Evolutionary conservation across 1,140 invertebrate species (phyloP).

Genomic region (Scaptomyza montana): DNA sequence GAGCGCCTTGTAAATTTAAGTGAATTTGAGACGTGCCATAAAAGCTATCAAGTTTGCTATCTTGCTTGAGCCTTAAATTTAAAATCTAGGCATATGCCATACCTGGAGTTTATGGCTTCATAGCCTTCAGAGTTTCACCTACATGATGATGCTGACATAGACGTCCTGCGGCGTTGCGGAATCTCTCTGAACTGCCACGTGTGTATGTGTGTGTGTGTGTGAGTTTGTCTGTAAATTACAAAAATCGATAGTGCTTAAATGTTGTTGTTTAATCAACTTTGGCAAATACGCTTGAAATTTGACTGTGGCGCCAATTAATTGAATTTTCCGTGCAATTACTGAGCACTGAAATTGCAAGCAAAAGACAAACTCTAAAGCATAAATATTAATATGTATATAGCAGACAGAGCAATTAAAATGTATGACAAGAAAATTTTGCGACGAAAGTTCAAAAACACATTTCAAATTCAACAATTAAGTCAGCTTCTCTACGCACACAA

Average conservation of each 20-base stretch:
- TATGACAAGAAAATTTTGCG: conserved; percentile 77
- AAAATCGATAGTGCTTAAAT: conserved; percentile 66
- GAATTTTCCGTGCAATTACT: conserved; percentile 47
- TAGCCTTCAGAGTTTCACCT: conserved; percentile 19
- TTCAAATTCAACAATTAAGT: conserved; percentile 60
- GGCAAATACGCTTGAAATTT: conserved; percentile 38
- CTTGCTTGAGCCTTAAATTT: conserved; percentile 45
- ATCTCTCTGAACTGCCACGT: conserved; percentile 45
- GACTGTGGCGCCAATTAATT: conserved; percentile 64
- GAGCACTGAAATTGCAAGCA: conserved; percentile 10
- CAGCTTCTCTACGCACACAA: conserved; percentile 23
- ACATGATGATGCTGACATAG: neutral
- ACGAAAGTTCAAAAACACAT: conserved; percentile 47
- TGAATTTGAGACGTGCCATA: conserved; percentile 11
- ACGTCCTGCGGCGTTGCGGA: conserved; percentile 49
- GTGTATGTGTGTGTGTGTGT: conserved; percentile 23
- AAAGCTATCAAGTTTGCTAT: conserved; percentile 9
- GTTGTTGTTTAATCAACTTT: conserved; percentile 38
- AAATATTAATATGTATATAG: conserved; percentile 63
- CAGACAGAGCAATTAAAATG: conserved; percentile 69
- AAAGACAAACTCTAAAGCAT: conserved; percentile 57
- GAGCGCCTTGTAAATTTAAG: conserved; percentile 13
- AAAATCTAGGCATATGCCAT: conserved; percentile 63
- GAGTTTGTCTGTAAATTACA: conserved; percentile 40
- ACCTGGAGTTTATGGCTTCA: conserved; percentile 65